phyloP scores from a whole-genome alignment of 2,888 invertebrate genomes.

The Cremastobaeus sp. region DNA sequence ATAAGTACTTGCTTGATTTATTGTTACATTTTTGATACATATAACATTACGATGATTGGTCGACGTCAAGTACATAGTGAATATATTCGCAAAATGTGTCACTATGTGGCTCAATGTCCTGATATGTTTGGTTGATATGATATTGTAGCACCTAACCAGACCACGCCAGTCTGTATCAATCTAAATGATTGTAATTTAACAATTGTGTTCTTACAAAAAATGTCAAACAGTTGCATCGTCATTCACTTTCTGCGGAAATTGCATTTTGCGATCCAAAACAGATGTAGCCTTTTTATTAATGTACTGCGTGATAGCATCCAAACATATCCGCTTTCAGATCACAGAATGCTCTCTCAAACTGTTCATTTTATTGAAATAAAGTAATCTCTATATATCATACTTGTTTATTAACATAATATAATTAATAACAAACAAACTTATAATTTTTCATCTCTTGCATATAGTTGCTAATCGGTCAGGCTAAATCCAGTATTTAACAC shows the following conservation, averaged over 20 bases:
- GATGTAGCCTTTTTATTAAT: too few relatives aligned
- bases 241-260: too few relatives aligned
- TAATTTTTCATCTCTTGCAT: constrained; percentile 14
- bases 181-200: constrained; percentile 3
- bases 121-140: constrained; percentile 49
- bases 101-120: constrained; percentile 23
- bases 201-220: constrained; percentile 2
- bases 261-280: too few relatives aligned
- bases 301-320: too few relatives aligned
- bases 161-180: not conserved
- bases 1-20: too few relatives aligned
- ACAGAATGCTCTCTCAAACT: constrained; percentile 6
- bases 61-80: constrained; percentile 37
- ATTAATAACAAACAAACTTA: constrained; percentile 40
- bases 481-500: constrained; percentile 33
- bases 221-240: constrained; percentile 4
- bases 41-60: constrained; percentile 42
- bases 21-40: constrained; percentile 40
- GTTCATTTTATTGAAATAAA: constrained; percentile 27
- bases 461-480: constrained; percentile 24
- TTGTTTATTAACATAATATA: constrained; percentile 40
- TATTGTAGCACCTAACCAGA: constrained; percentile 15
- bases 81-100: constrained; percentile 22
- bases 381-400: constrained; percentile 36
- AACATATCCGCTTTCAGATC: too few relatives aligned